Evolutionary conservation across 2,113 vertebrate species (phyloP), one percentile per base, ranked within the genome.

Genomic region (Struthio camelus): DNA sequence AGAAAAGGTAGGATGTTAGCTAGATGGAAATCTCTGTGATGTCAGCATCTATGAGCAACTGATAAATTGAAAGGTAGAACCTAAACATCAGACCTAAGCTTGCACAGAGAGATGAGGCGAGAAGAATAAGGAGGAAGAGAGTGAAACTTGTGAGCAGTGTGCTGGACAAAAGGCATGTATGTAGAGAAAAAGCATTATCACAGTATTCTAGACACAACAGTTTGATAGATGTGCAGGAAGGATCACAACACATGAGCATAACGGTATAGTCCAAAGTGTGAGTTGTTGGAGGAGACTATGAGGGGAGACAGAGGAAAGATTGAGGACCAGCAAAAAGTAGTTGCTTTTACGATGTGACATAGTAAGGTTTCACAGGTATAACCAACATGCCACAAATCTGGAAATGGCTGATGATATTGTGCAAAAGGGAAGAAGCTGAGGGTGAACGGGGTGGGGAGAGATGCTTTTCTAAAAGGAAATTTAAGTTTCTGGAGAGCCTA

Each of bases 41-140:
- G 46, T 24, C 7, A 9, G 53, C 1, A 0, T 22, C 18, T 1
- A 15, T 0, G 4, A 91, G 40, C 54, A 76, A 17, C 34, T 54
- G 54, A 72, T 28, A 28, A 36, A n/a, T 59, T 51, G 59, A 73
- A 81, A 65, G 50, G 48, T 73, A 32, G 42, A 22, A 34, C 14
- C 34, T 58, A 17, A 32, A 62, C 36, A 25, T 36, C 19, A 48
- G 25, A 28, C 8, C 2, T 91, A 44, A 79, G 30, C 13, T 85
- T 59, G 64, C 32, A 50, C 44, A 22, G 32, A 67, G 30, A 66
- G 36, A 88, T 28, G 34, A 53, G 65, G 51, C 44, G 40, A 15
- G n/a, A 59, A 46, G 65, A 71, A 28, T 50, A 73, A 50, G 51
- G 67, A 23, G 66, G 75, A 66, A 36, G n/a, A 73, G 32, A 0